phyloP scores from a whole-genome alignment of 2,113 vertebrate species.

The Labrus mixtus region DNA sequence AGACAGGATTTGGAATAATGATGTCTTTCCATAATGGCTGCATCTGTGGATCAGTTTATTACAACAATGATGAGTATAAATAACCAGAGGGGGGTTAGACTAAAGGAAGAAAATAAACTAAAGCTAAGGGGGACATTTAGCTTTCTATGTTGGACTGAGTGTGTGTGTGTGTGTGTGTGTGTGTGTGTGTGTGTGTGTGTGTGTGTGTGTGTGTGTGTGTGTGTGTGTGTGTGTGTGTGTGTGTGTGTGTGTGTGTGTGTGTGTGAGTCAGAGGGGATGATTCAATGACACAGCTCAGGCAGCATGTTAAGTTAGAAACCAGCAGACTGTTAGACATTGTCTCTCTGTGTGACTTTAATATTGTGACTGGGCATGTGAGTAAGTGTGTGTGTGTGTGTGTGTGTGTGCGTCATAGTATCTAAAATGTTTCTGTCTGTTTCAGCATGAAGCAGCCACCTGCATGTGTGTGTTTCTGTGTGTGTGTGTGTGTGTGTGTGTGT shows the following conservation, averaged over 20 bases:
- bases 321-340: constrained; percentile 52
- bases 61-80: constrained; percentile 16
- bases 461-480: background rate
- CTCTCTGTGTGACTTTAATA: constrained; percentile 36
- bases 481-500: constrained; percentile 3
- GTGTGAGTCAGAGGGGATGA: constrained; percentile 56
- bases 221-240: too few relatives aligned
- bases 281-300: constrained; percentile 57
- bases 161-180: too few relatives aligned
- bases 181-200: too few relatives aligned
- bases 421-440: constrained; percentile 59
- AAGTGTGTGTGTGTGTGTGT: constrained; percentile 23
- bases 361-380: constrained; percentile 35
- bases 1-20: constrained; percentile 7
- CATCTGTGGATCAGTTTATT: constrained; percentile 23
- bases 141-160: too few relatives aligned
- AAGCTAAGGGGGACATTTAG: constrained; percentile 9
- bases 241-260: constrained; percentile 13
- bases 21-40: background rate
- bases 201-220: too few relatives aligned
- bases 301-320: constrained; percentile 58
- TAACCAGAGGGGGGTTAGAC: constrained; percentile 13
- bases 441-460: constrained; percentile 19
- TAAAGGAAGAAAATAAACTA: constrained; percentile 15
- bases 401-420: constrained; percentile 29